Conservation (phyloP, 2,888 invertebrate species). For the Epinotia demarniana region DNA sequence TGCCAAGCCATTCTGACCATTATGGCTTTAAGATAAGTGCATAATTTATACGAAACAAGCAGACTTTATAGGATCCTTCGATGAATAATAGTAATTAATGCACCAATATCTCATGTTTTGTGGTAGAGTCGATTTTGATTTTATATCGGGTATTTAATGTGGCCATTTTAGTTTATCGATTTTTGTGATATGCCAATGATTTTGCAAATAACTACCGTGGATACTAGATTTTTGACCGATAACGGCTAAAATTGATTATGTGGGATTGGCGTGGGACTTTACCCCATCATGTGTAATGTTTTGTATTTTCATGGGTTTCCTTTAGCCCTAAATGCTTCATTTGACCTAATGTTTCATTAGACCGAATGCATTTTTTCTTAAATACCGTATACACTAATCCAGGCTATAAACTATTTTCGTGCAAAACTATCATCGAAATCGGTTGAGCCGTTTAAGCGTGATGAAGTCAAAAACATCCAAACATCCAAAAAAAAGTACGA, state of each 20-base stretch:
- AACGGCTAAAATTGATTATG: neutral
- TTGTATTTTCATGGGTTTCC: no score
- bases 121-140: slow-evolving; percentile 13
- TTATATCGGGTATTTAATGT: slow-evolving; percentile 13
- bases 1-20: slow-evolving; percentile 19
- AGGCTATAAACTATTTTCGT: no score
- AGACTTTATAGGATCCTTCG: slow-evolving; percentile 47
- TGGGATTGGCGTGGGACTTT: neutral
- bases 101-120: slow-evolving; percentile 53
- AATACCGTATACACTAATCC: no score
- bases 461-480: no score
- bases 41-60: slow-evolving; percentile 27
- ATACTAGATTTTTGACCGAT: neutral
- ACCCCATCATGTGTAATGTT: neutral
- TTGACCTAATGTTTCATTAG: no score
- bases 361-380: no score
- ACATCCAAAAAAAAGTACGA: no score
- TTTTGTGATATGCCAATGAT: neutral
- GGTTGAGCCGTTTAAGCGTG: no score
- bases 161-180: neutral
- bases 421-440: no score
- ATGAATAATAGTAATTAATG: slow-evolving; percentile 63
- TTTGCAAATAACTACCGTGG: neutral
- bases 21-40: neutral
- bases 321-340: no score